Conservation (phyloP, 2,113 vertebrate genomes). For the Paracanthobrama guichenoti region DNA sequence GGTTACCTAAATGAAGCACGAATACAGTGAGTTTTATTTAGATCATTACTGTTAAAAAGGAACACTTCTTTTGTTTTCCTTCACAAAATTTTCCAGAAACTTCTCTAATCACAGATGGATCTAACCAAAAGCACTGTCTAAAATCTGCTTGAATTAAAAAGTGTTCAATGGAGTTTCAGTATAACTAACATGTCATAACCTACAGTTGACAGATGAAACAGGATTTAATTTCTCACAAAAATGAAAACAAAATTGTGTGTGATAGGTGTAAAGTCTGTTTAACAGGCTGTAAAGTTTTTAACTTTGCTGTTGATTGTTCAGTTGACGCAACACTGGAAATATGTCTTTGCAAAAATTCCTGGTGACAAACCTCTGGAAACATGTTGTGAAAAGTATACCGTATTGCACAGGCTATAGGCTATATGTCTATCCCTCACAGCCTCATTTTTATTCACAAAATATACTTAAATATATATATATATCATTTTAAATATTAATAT, state of each 20-base stretch:
- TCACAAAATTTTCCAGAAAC: background rate
- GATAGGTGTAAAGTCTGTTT: background rate
- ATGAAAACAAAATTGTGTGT: background rate
- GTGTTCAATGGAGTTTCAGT: background rate
- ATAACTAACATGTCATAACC: background rate
- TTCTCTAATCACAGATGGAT: background rate
- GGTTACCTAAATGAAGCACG: background rate
- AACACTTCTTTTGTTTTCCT: background rate
- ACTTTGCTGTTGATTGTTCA: background rate
- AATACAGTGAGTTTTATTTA: background rate
- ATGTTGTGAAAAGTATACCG: background rate
- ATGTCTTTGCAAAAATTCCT: background rate
- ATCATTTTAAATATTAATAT: too few relatives aligned
- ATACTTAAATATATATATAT: background rate
- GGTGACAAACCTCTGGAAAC: background rate
- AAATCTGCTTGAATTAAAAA: slow-evolving; percentile 10
- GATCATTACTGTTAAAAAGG: background rate
- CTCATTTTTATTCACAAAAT: background rate
- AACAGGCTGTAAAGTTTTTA: background rate
- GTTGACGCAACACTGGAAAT: background rate
- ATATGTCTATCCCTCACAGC: too few relatives aligned
- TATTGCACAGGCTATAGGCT: background rate
- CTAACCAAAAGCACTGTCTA: background rate
- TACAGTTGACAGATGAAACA: background rate
- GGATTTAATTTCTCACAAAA: background rate